phyloP scores from a whole-genome alignment of 2,113 vertebrate species.

The Meleagris gallopavo region DNA sequence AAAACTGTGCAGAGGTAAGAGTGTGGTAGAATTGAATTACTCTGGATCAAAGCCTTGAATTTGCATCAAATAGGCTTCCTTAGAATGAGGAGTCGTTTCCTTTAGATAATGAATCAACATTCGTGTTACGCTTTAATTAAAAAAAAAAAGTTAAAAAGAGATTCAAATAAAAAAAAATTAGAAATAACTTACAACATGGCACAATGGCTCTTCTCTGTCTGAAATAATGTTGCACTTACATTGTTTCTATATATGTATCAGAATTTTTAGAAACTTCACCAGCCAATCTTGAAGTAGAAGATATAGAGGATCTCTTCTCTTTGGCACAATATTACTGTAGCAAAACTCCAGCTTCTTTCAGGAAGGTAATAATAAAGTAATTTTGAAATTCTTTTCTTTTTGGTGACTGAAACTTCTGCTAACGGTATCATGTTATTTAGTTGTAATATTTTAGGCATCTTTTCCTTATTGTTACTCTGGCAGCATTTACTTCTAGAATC shows the following conservation, averaged over 20 bases:
- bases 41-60: not conserved
- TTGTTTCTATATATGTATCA: constrained; percentile 77
- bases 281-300: constrained; percentile 87
- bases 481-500: not conserved
- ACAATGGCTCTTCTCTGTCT: not conserved
- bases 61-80: not conserved
- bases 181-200: not conserved
- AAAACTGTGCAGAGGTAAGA: not conserved
- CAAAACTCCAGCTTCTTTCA: constrained; percentile 95
- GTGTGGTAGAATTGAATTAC: not conserved
- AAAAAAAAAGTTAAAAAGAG: not conserved
- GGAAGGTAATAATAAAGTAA: constrained; percentile 85
- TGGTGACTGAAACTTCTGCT: not conserved
- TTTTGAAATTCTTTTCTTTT: not conserved
- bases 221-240: not conserved
- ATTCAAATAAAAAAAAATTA: not conserved
- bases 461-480: not conserved
- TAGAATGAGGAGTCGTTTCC: not conserved
- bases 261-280: constrained; percentile 91
- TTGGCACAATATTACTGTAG: constrained; percentile 97
- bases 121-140: not conserved
- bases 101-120: not conserved
- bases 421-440: not conserved
- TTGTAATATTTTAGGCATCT: not conserved
- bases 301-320: constrained; percentile 95